Evolutionary conservation across 2,797 vertebrate species (phyloP), one percentile per base, ranked within the genome.

Genomic region (Sebastes steindachneri): DNA sequence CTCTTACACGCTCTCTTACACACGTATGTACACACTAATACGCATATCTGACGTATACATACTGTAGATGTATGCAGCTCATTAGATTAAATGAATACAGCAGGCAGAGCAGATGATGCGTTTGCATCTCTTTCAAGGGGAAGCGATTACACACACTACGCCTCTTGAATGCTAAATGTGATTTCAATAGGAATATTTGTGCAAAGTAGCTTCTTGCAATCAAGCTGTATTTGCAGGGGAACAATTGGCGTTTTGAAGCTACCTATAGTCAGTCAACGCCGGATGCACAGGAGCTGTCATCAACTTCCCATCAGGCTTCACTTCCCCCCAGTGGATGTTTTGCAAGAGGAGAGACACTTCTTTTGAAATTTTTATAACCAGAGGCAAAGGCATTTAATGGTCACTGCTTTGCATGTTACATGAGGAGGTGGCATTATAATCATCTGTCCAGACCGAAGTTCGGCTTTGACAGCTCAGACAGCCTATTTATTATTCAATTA

Each of bases 401-500:
- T 92, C 91, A 93, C 80, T 81, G 72, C 64, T 87, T 80, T 89
- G 69, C 89, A 82, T 74, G 75, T 88, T 82, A 88, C 80, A 76
- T 64, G 80, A 85, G 76, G 57, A 75, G 84, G 73, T 68, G 82
- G 75, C 63, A 77, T 83, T 75, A 85, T 76, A 74, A 85, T 82
- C 23, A 77, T 77, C 63, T 74, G 75, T 9, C 68, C 75, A 57
- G 71, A 64, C 79, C 75, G 75, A 74, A 79, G 62, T 35, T 45
- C 14, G 57, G 72, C 77, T 88, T 78, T 73, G 79, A 92, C 82
- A 82, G 78, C 72, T 68, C 58, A 77, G 78, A 78, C 45, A 80
- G 78, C 28, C 68, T 83, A 91, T 94, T 92, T 86, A 94, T 94
- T 93, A 95, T 95, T 95, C 69, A 94, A 89, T 95, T 87, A 94